A percentile compares a stretch with the other conserved stretches of the same genome.
phyloP scores from a whole-genome alignment of 2,888 invertebrate genomes.

The Ophioninae sp. region DNA sequence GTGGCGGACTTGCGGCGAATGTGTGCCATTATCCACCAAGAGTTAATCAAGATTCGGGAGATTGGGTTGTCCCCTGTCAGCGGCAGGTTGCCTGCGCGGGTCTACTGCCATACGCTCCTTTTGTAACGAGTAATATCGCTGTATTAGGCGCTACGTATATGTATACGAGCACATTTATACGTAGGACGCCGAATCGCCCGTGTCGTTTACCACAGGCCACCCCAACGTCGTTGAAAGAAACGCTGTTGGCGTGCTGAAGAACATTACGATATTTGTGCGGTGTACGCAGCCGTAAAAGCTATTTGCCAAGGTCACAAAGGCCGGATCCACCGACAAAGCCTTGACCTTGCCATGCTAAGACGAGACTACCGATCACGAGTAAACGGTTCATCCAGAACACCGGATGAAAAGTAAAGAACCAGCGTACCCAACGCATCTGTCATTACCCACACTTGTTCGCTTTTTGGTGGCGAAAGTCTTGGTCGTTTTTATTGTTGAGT shows the following conservation, averaged over 20 bases:
- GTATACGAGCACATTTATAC: background rate
- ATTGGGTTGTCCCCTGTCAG: conserved; percentile 54
- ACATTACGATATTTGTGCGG: conserved; percentile 44
- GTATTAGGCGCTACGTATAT: conserved; percentile 19
- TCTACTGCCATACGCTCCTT: conserved; percentile 2
- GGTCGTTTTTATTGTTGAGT: no score
- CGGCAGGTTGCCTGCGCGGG: conserved; percentile 25
- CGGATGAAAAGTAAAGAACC: background rate
- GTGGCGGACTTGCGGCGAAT: conserved; percentile 31
- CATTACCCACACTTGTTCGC: background rate
- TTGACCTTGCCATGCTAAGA: conserved; percentile 26
- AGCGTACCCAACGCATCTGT: background rate
- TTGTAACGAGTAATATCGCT: conserved; percentile 40
- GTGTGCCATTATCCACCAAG: conserved; percentile 27
- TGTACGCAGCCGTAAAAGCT: conserved; percentile 18
- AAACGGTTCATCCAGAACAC: conserved; percentile 6
- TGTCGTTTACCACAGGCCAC: conserved; percentile 45
- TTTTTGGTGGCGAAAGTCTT: background rate
- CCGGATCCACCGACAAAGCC: background rate
- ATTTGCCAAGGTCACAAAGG: conserved; percentile 42
- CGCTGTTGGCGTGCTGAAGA: conserved; percentile 34
- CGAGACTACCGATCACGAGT: conserved; percentile 8
- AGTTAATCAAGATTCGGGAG: conserved; percentile 49
- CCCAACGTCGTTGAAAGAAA: conserved; percentile 12
- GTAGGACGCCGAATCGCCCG: conserved; percentile 22